Evolutionary conservation across 2,113 vertebrate genomes (phyloP).

Genomic region (Asarcornis scutulata): DNA sequence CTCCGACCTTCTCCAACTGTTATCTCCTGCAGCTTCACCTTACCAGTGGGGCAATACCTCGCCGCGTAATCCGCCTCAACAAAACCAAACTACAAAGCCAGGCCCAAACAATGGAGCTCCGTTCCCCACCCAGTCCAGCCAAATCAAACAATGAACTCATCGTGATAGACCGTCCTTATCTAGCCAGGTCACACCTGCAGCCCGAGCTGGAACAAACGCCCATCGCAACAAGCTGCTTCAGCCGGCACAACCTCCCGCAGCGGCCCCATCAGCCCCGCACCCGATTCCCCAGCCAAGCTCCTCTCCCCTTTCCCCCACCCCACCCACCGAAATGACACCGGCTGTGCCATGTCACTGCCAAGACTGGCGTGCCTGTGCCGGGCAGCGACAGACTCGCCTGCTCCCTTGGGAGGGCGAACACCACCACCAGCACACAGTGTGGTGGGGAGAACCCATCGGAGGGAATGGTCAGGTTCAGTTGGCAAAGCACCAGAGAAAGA

Average conservation of each 20-base stretch:
- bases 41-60: neutral
- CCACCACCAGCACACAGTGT: neutral
- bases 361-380: constrained; percentile 18
- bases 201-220: constrained; percentile 52
- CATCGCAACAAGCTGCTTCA: constrained; percentile 48
- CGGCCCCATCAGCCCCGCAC: constrained; percentile 26
- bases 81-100: constrained; percentile 58
- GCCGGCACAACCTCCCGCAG: constrained; percentile 50
- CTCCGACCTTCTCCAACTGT: constrained; percentile 16
- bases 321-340: constrained; percentile 17
- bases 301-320: constrained; percentile 42
- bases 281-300: constrained; percentile 17
- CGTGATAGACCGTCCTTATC: constrained; percentile 58
- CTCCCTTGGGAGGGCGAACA: neutral
- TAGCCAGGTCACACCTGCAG: constrained; percentile 59
- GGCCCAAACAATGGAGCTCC: constrained; percentile 51
- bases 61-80: constrained; percentile 20
- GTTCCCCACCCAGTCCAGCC: constrained; percentile 60
- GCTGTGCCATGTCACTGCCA: neutral
- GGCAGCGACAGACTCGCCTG: neutral
- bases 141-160: constrained; percentile 70
- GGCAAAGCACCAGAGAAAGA: neutral
- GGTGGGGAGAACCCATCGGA: neutral
- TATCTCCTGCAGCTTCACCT: constrained; percentile 52
- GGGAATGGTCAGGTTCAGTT: neutral